Conservation (phyloP, 2,888 invertebrate genomes). For the Pachycephus smyrnensis region DNA sequence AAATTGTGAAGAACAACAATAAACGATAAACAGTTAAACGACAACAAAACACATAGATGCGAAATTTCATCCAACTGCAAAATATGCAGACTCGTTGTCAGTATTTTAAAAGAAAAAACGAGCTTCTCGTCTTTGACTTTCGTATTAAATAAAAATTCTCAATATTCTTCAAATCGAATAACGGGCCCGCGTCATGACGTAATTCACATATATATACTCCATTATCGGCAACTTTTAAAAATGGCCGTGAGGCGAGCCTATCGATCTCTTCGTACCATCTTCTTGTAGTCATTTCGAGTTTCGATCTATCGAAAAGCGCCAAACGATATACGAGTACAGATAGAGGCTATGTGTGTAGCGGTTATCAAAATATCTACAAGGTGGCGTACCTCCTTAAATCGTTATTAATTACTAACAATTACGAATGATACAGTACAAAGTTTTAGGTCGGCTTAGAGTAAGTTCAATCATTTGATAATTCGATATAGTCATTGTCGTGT, state of each 20-base stretch:
- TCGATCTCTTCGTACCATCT: not conserved
- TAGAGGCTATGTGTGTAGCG: not conserved
- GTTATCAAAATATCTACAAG: not conserved
- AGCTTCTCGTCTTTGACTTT: not conserved
- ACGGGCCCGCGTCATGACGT: not conserved
- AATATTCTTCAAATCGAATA: not conserved
- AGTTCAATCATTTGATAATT: not conserved
- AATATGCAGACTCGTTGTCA: no score
- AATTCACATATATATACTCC: not conserved
- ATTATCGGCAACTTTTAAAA: not conserved
- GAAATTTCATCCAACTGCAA: not conserved
- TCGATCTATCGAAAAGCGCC: not conserved
- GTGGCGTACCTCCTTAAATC: not conserved
- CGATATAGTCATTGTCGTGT: not conserved
- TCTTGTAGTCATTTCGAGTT: not conserved
- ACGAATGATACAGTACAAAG: not conserved
- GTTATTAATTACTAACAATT: not conserved
- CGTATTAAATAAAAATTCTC: not conserved
- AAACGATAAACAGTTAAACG: not conserved
- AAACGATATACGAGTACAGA: not conserved
- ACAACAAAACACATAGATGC: not conserved
- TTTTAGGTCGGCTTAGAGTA: not conserved
- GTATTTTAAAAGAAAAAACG: not conserved
- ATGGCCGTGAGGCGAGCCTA: not conserved
- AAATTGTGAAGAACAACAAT: slow-evolving; percentile 7